Percentiles rank a stretch among this genome's conserved stretches.
Conservation (phyloP, 2,797 vertebrate species). For the Danio tinwini region DNA sequence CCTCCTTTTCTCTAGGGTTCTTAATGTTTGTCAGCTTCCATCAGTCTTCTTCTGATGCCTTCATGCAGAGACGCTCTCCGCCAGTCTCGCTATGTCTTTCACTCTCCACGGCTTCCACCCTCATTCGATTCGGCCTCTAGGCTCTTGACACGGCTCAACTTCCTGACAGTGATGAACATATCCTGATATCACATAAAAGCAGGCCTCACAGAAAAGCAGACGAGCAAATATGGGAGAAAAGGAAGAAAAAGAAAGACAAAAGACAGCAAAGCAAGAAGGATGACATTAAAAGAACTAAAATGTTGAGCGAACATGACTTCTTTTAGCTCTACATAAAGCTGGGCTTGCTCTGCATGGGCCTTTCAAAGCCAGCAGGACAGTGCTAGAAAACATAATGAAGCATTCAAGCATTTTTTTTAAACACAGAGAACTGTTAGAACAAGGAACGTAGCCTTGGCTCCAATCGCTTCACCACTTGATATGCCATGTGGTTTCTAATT, state of each 20-base stretch:
- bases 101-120: conserved; percentile 36
- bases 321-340: conserved; percentile 32
- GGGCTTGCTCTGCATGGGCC: conserved; percentile 15
- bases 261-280: conserved; percentile 24
- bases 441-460: background rate
- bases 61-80: conserved; percentile 39
- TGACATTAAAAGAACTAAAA: conserved; percentile 28
- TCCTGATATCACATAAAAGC: conserved; percentile 48
- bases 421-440: conserved; percentile 31
- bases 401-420: conserved; percentile 49
- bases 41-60: conserved; percentile 47
- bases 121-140: conserved; percentile 41
- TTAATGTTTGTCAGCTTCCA: conserved; percentile 51
- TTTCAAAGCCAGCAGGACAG: conserved; percentile 53
- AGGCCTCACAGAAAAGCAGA: conserved; percentile 13
- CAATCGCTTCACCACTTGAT: background rate
- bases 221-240: background rate
- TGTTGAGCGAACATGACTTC: conserved; percentile 26
- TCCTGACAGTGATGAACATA: conserved; percentile 55
- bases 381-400: conserved; percentile 47
- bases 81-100: conserved; percentile 6
- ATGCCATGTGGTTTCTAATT: conserved; percentile 29
- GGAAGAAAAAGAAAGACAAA: background rate
- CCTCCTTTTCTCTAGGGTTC: conserved; percentile 35
- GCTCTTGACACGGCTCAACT: conserved; percentile 42